phyloP scores from a whole-genome alignment of 2,797 vertebrate genomes.

The Leptatherina wallacei region DNA sequence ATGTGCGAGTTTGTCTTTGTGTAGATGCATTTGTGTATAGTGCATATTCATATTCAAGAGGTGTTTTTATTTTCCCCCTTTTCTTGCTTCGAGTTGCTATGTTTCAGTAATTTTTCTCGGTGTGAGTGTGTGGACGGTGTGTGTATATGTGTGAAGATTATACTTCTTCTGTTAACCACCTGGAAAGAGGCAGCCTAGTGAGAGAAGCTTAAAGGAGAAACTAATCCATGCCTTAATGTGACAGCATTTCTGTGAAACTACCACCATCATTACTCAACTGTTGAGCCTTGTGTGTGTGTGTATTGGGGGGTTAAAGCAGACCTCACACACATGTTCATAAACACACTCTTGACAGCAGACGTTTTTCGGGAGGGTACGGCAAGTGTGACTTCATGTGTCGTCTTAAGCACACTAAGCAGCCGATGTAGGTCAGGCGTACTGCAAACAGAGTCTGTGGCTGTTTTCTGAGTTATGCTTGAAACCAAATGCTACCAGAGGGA shows the following conservation, averaged over 20 bases:
- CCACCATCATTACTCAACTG: conserved; percentile 70
- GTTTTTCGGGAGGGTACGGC: conserved; percentile 43
- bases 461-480: conserved; percentile 68
- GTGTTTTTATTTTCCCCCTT: not conserved
- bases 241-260: conserved; percentile 71
- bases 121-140: conserved; percentile 2
- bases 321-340: conserved; percentile 11
- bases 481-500: conserved; percentile 64
- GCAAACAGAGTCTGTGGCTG: conserved; percentile 62
- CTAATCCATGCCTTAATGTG: conserved; percentile 80
- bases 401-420: conserved; percentile 61
- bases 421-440: conserved; percentile 77
- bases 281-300: conserved; percentile 51
- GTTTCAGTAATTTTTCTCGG: conserved; percentile 37
- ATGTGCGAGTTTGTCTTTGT: conserved; percentile 4
- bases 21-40: conserved; percentile 11
- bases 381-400: conserved; percentile 64
- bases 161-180: conserved; percentile 72
- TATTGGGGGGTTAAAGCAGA: conserved; percentile 15
- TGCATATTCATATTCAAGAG: conserved; percentile 13
- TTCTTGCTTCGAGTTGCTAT: conserved; percentile 5
- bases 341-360: conserved; percentile 30
- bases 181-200: conserved; percentile 68
- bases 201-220: conserved; percentile 72
- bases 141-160: conserved; percentile 61